Conservation (phyloP, 2,113 vertebrate species). For the Zosterops borbonicus region DNA sequence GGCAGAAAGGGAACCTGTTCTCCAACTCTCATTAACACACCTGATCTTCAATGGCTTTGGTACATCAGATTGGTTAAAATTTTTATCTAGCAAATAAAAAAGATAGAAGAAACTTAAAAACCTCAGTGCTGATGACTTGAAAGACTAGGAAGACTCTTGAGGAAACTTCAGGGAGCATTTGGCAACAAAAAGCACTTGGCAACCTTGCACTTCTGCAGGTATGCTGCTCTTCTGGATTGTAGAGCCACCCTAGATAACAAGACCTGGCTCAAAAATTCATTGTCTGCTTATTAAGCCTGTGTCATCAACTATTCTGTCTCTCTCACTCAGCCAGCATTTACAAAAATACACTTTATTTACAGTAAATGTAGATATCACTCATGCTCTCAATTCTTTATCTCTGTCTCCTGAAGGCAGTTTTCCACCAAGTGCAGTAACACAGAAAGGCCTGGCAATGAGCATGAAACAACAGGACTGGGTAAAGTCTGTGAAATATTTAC, state of each 20-base stretch:
- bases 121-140: background rate
- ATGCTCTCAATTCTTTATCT: background rate
- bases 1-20: background rate
- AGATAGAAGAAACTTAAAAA: background rate
- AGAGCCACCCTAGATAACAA: background rate
- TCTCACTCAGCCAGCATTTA: background rate
- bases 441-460: background rate
- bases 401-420: background rate
- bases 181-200: background rate
- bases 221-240: background rate
- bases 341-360: background rate
- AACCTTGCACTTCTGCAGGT: background rate
- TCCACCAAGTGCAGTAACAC: background rate
- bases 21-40: background rate
- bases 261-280: background rate
- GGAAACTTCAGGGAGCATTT: background rate
- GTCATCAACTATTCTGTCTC: background rate
- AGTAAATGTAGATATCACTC: background rate
- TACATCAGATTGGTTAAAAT: background rate
- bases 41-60: background rate
- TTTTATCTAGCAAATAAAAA: conserved; percentile 21
- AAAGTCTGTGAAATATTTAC: background rate
- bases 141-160: background rate
- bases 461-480: background rate
- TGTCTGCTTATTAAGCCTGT: background rate